These are phyloP conservation scores for Forbesichthys papilliferus DNA, from an alignment of 2,113 vertebrate species.

Conservation along the genomic window DNA sequence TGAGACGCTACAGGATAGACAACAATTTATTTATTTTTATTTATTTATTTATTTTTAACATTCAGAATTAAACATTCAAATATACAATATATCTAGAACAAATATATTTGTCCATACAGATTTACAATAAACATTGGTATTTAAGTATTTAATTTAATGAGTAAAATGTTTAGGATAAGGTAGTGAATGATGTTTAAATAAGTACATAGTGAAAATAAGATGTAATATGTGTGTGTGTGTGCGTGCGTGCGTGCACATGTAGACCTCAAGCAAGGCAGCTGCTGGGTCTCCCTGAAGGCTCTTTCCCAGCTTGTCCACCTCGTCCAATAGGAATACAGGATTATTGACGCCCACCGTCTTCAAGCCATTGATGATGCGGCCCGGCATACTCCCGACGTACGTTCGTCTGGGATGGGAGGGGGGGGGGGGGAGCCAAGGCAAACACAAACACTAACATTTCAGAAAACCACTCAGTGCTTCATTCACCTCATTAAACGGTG, in stretches of 20 bases:
- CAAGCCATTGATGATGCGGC: constrained; percentile 94
- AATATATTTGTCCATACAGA: too few species aligned
- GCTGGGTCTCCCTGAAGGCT: constrained; percentile 96
- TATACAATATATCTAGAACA: too few species aligned
- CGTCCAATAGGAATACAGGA: constrained; percentile 93
- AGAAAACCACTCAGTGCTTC: neutral
- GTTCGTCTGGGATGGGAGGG: constrained; percentile 79
- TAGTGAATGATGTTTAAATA: neutral
- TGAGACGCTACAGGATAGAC: too few species aligned
- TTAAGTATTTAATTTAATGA: too few species aligned
- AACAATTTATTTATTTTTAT: too few species aligned
- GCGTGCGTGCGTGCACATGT: constrained; percentile 1
- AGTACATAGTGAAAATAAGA: neutral
- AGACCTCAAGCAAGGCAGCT: constrained; percentile 93
- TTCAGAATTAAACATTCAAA: too few species aligned
- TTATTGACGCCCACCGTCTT: constrained; percentile 94
- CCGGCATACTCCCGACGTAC: constrained; percentile 97
- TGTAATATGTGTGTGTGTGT: neutral
- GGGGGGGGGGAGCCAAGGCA: neutral
- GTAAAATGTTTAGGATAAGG: too few species aligned
- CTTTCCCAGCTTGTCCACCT: constrained; percentile 96
- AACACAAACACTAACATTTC: neutral
- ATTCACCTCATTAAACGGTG: too few species aligned
- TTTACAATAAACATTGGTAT: too few species aligned
- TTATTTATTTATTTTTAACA: too few species aligned